phyloP scores from a whole-genome alignment of 2,888 invertebrate species.

The Caenorhabditis wallacei region DNA sequence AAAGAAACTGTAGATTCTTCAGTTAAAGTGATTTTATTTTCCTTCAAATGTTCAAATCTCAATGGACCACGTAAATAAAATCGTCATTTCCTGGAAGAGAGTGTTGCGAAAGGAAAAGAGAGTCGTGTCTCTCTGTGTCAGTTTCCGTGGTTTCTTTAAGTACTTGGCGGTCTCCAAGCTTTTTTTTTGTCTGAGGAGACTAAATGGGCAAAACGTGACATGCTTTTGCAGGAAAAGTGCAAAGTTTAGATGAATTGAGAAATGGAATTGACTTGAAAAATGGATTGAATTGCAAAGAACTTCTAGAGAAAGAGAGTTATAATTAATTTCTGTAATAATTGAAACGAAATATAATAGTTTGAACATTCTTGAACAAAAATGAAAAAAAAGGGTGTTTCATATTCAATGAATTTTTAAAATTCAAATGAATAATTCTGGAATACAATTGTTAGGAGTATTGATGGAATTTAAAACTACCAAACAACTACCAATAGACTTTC shows the following conservation, averaged over 20 bases:
- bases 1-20: constrained; percentile 5
- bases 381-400: no score
- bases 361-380: no score
- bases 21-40: no score
- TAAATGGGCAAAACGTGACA: constrained; percentile 5
- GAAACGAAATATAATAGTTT: neutral
- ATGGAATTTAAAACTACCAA: no score
- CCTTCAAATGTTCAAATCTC: neutral
- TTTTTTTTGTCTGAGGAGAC: constrained; percentile 1
- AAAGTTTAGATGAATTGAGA: constrained; percentile 15
- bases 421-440: no score
- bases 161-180: constrained; percentile 13
- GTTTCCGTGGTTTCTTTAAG: constrained; percentile 31
- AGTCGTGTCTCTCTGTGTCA: constrained; percentile 45
- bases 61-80: constrained; percentile 10
- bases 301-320: no score
- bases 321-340: no score
- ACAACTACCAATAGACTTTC: no score
- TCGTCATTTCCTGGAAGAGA: constrained; percentile 32
- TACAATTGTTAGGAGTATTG: no score
- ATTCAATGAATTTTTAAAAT: no score
- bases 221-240: constrained; percentile 8
- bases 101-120: constrained; percentile 28
- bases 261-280: neutral
- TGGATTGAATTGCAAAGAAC: neutral